Evolutionary conservation across 1,140 invertebrate genomes (phyloP).

Genomic region (Latrodectus geometricus): DNA sequence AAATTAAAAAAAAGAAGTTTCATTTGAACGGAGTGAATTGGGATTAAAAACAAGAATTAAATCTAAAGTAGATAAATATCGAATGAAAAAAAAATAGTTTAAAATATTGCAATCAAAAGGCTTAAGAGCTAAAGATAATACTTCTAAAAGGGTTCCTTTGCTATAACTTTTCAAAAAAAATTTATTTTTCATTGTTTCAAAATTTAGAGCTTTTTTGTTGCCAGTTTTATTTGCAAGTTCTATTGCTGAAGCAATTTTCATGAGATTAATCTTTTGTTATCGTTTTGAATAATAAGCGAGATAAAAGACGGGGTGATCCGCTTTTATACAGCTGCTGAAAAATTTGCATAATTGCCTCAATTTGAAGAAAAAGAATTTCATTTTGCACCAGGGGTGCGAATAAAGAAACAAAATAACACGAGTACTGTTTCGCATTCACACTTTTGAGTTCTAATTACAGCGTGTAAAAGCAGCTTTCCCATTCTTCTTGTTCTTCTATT

Average conservation of each 20-base stretch:
- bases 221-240: slow-evolving; percentile 22
- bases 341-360: slow-evolving; percentile 57
- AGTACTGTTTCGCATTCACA: slow-evolving; percentile 1
- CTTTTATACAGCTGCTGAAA: slow-evolving; percentile 39
- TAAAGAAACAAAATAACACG: slow-evolving; percentile 10
- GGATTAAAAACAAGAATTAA: slow-evolving; percentile 46
- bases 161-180: background rate
- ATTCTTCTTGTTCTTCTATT: background rate
- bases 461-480: background rate
- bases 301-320: slow-evolving; percentile 47
- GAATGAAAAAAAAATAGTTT: background rate
- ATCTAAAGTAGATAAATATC: background rate
- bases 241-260: slow-evolving; percentile 39
- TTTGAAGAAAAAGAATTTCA: slow-evolving; percentile 37
- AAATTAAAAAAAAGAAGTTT: slow-evolving; percentile 17
- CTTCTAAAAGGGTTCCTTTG: slow-evolving; percentile 4
- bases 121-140: slow-evolving; percentile 12
- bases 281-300: slow-evolving; percentile 54
- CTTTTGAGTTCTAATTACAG: slow-evolving; percentile 58
- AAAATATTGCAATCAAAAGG: slow-evolving; percentile 30
- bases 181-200: slow-evolving; percentile 15
- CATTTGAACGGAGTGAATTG: slow-evolving; percentile 14
- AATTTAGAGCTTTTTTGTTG: slow-evolving; percentile 4
- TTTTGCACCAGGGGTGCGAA: slow-evolving; percentile 8
- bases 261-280: slow-evolving; percentile 61